These are phyloP conservation scores for Stercorarius parasiticus DNA, from an alignment of 2,113 vertebrate species.

Conservation along the genomic window DNA sequence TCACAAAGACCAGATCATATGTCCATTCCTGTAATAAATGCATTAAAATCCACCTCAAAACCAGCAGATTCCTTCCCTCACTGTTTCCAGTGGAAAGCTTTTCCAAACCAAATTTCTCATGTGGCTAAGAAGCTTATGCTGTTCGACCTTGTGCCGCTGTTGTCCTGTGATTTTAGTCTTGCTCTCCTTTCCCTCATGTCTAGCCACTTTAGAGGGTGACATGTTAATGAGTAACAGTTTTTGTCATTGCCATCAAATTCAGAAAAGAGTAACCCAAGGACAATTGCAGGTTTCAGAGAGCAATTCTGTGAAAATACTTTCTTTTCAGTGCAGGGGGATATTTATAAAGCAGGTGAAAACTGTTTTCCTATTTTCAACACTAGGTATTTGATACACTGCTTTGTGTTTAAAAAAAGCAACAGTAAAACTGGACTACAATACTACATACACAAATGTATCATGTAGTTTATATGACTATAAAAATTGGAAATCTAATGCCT, in stretches of 20 bases:
- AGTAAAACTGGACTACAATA: neutral
- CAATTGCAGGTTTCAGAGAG: neutral
- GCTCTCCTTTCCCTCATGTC: neutral
- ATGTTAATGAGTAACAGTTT: neutral
- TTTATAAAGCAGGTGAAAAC: neutral
- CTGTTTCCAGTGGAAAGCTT: neutral
- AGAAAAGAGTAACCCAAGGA: neutral
- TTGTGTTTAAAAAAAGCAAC: neutral
- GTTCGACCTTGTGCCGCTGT: neutral
- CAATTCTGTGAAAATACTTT: neutral
- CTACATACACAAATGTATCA: neutral
- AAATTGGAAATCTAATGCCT: neutral
- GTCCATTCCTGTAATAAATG: neutral
- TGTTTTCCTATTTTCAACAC: neutral
- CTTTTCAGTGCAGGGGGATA: neutral
- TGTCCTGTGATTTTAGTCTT: neutral
- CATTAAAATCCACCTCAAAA: neutral
- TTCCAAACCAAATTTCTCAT: neutral
- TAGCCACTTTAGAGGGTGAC: accelerated
- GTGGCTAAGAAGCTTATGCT: neutral
- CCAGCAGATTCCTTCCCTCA: neutral
- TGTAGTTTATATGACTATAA: neutral
- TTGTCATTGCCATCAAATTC: neutral
- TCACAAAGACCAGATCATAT: neutral
- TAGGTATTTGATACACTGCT: neutral